Conservation (phyloP, 1,140 invertebrate species). For the Bombus impatiens region DNA sequence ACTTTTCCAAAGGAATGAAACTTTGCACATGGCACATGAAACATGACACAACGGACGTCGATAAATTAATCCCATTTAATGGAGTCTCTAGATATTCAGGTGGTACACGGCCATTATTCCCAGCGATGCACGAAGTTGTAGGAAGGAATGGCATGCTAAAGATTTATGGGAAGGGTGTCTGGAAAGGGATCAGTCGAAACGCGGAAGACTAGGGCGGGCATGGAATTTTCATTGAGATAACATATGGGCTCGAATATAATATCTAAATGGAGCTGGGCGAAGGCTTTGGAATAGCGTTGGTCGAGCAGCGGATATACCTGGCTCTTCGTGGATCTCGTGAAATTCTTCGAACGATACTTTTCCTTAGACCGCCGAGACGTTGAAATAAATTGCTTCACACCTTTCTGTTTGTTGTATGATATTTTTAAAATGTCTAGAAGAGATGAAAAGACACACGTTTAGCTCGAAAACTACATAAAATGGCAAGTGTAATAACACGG, state of each 20-base stretch:
- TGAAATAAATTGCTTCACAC: background rate
- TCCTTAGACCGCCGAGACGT: background rate
- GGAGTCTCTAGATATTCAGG: background rate
- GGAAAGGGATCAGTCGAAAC: background rate
- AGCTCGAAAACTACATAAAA: background rate
- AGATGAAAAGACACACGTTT: background rate
- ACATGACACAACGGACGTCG: background rate
- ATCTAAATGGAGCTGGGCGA: background rate
- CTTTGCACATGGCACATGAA: background rate
- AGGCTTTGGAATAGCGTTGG: background rate
- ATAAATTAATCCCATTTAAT: background rate
- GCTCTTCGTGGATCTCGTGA: background rate
- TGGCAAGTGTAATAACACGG: too few species aligned
- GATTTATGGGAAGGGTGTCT: background rate
- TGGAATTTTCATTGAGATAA: conserved; percentile 21
- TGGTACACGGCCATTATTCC: background rate
- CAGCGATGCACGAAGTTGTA: conserved; percentile 3
- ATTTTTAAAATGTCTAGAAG: background rate
- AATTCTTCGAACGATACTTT: background rate
- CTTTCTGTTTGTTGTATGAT: background rate
- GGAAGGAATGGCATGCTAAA: background rate
- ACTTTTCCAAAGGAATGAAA: background rate
- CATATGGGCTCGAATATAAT: conserved; percentile 24
- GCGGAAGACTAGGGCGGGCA: too few species aligned
- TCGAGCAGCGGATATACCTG: background rate